Conservation (phyloP, 2,888 invertebrate species). For the Ormyrus pomaceus region DNA sequence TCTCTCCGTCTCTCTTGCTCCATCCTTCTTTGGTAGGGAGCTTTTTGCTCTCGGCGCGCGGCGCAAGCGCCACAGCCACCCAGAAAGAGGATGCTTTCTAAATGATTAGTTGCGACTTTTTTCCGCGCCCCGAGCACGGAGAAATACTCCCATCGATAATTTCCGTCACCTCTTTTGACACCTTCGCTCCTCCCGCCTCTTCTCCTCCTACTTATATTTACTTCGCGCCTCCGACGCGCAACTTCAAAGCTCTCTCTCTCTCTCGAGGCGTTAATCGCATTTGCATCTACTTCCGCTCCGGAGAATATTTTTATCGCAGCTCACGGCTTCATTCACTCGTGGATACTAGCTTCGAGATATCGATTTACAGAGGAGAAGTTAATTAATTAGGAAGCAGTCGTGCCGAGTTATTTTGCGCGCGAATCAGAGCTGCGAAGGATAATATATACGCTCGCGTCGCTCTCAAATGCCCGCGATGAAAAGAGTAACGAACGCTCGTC, state of each 20-base stretch:
- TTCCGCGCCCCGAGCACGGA: background rate
- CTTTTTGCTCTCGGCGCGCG: background rate
- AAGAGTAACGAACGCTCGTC: constrained; percentile 13
- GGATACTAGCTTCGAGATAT: no score
- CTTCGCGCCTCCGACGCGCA: no score
- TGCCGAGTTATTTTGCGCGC: no score
- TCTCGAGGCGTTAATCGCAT: no score
- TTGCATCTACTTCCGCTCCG: no score
- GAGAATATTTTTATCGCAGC: constrained; percentile 1
- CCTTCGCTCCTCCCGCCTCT: background rate
- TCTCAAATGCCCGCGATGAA: background rate
- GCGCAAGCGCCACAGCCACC: background rate
- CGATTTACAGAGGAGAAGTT: background rate
- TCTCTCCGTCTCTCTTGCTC: background rate
- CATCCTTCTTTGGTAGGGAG: background rate
- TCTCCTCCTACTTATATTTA: background rate
- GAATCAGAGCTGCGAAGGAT: no score
- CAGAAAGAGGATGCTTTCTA: constrained; percentile 45
- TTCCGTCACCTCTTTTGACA: constrained; percentile 39
- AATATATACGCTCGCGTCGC: background rate
- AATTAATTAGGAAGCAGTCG: background rate
- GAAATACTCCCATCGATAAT: constrained; percentile 39
- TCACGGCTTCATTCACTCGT: background rate
- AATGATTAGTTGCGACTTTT: constrained; percentile 50
- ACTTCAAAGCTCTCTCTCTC: no score